Percentiles rank a stretch among this genome's conserved stretches.
Evolutionary conservation across 2,113 vertebrate species (phyloP).

Genomic region (Sylvietta virens): DNA sequence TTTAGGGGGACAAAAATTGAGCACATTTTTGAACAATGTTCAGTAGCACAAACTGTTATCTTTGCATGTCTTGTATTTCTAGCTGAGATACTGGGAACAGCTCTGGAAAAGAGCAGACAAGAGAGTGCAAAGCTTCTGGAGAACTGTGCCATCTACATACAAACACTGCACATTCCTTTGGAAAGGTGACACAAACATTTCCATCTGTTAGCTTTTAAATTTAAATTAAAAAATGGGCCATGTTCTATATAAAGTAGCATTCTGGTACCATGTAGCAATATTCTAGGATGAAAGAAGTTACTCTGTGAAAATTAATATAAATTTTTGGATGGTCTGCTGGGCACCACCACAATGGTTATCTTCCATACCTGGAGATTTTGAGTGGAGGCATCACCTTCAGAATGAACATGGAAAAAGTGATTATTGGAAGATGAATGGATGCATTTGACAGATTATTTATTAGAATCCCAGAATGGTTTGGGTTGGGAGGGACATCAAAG

Average conservation of each 20-base stretch:
- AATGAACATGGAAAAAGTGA: neutral
- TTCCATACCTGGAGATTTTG: neutral
- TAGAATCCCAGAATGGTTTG: neutral
- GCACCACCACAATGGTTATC: neutral
- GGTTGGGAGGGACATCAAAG: accelerated
- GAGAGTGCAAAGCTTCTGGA: neutral
- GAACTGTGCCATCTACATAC: neutral
- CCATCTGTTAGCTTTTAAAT: neutral
- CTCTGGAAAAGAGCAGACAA: neutral
- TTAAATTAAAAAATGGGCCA: neutral
- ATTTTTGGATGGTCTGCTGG: neutral
- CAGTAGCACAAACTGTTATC: neutral
- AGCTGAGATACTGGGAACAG: neutral
- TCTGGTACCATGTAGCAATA: neutral
- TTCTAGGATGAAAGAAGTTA: neutral
- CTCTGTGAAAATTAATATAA: neutral
- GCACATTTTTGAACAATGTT: neutral
- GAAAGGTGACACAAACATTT: neutral
- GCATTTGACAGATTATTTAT: neutral
- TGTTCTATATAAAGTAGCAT: neutral
- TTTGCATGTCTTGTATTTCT: neutral
- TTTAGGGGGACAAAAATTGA: neutral
- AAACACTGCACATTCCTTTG: neutral
- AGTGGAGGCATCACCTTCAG: neutral
- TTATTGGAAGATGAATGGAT: neutral